phyloP scores from a whole-genome alignment of 2,888 invertebrate genomes.

The Mylabris sibirica region DNA sequence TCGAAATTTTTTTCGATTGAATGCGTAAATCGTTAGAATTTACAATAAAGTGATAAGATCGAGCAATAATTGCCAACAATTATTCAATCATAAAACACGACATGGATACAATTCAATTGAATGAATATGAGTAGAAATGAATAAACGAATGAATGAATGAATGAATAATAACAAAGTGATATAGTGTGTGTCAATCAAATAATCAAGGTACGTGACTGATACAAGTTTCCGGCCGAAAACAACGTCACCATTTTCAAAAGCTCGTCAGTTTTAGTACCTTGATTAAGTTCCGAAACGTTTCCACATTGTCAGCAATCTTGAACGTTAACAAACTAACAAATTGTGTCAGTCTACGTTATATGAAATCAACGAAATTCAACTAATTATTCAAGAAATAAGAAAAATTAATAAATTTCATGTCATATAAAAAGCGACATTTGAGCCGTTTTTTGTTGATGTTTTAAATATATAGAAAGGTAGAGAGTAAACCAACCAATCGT shows the following conservation, averaged over 20 bases:
- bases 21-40: constrained; percentile 18
- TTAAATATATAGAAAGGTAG: constrained; percentile 14
- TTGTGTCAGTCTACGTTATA: too few species aligned
- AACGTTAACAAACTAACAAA: not conserved
- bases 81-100: constrained; percentile 32
- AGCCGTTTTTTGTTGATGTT: too few species aligned
- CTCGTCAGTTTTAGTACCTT: constrained; percentile 34
- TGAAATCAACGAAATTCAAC: too few species aligned
- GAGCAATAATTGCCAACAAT: constrained; percentile 30
- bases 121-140: constrained; percentile 33
- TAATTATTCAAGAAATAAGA: not conserved
- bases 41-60: constrained; percentile 10
- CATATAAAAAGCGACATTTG: constrained; percentile 29
- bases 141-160: constrained; percentile 33
- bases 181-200: constrained; percentile 41
- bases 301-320: constrained; percentile 33
- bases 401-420: too few species aligned
- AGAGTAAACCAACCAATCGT: constrained; percentile 45
- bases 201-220: constrained; percentile 39
- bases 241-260: constrained; percentile 32
- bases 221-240: constrained; percentile 37
- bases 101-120: constrained; percentile 12
- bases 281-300: constrained; percentile 35
- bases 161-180: constrained; percentile 45
- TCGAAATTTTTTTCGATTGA: not conserved